Evolutionary conservation across 1,140 invertebrate species (phyloP).

Genomic region (Zaprionus davidi): DNA sequence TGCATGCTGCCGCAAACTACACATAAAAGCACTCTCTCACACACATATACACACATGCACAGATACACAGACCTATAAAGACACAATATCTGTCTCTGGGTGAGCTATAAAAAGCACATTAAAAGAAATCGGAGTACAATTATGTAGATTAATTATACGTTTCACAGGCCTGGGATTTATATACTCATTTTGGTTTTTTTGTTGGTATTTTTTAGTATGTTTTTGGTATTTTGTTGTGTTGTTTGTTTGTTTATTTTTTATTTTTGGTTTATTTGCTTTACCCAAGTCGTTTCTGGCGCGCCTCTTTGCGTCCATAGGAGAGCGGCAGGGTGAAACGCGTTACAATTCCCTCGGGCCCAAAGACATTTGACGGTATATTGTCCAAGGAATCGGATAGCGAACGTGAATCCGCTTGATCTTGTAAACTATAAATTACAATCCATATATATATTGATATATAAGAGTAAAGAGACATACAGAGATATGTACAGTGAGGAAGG

Average conservation of each 20-base stretch:
- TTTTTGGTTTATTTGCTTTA: slow-evolving; percentile 73
- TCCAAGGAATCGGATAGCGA: slow-evolving; percentile 84
- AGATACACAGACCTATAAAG: slow-evolving; percentile 1
- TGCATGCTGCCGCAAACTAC: slow-evolving; percentile 36
- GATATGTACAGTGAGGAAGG: slow-evolving; percentile 13
- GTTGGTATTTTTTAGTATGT: slow-evolving; percentile 15
- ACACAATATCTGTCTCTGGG: background rate
- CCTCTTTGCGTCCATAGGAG: slow-evolving; percentile 87
- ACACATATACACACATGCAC: slow-evolving; percentile 11
- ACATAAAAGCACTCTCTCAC: slow-evolving; percentile 19
- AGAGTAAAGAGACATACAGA: slow-evolving; percentile 9
- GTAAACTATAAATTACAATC: slow-evolving; percentile 84
- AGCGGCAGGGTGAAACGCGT: slow-evolving; percentile 87
- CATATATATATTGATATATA: slow-evolving; percentile 41
- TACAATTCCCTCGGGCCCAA: slow-evolving; percentile 84
- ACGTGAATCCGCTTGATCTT: slow-evolving; percentile 84
- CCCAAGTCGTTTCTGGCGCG: slow-evolving; percentile 87
- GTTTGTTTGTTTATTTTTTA: slow-evolving; percentile 12
- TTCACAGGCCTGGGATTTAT: slow-evolving; percentile 2
- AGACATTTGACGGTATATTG: slow-evolving; percentile 84
- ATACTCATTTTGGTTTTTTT: slow-evolving; percentile 7
- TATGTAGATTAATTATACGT: slow-evolving; percentile 31
- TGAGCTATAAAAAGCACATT: slow-evolving; percentile 28
- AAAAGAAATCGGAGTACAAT: slow-evolving; percentile 33
- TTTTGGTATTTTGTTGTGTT: slow-evolving; percentile 28